These are phyloP conservation scores for Calliopum simillimum DNA, from an alignment of 2,888 invertebrate species.

Conservation along the genomic window DNA sequence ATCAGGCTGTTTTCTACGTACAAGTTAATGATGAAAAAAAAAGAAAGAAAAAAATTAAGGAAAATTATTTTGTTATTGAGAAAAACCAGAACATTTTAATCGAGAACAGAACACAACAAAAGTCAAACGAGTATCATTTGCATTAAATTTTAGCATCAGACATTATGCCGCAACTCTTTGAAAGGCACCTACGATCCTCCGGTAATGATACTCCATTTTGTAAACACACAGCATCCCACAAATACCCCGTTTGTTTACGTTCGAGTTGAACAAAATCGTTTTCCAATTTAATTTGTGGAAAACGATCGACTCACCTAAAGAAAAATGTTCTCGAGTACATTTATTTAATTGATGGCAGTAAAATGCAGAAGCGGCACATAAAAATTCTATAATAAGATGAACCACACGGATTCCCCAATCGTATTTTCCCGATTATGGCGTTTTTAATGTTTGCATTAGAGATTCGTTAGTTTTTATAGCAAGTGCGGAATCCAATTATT, in stretches of 20 bases:
- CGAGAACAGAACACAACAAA: constrained; percentile 2
- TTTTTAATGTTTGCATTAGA: constrained; percentile 56
- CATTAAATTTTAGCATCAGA: constrained; percentile 41
- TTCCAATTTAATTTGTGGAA: constrained; percentile 18
- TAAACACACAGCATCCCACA: constrained; percentile 10
- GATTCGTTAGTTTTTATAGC: constrained; percentile 57
- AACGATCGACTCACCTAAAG: background rate
- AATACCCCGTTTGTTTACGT: constrained; percentile 7
- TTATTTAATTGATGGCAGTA: constrained; percentile 6
- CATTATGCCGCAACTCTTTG: constrained; percentile 40
- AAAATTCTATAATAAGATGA: constrained; percentile 13
- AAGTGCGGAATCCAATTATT: constrained; percentile 51
- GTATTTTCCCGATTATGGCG: constrained; percentile 46
- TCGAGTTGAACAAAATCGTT: background rate
- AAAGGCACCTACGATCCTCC: constrained; percentile 28
- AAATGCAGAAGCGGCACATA: background rate
- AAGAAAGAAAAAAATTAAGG: constrained; percentile 15
- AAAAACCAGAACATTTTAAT: constrained; percentile 39
- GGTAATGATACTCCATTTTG: constrained; percentile 27
- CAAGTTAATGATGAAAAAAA: background rate
- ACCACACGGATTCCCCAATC: constrained; percentile 20
- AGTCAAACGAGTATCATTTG: constrained; percentile 33
- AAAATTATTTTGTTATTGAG: constrained; percentile 37
- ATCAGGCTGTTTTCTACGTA: background rate
- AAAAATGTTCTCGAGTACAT: background rate